phyloP scores from a whole-genome alignment of 2,888 invertebrate species.

The Opisthograptis luteolata region DNA sequence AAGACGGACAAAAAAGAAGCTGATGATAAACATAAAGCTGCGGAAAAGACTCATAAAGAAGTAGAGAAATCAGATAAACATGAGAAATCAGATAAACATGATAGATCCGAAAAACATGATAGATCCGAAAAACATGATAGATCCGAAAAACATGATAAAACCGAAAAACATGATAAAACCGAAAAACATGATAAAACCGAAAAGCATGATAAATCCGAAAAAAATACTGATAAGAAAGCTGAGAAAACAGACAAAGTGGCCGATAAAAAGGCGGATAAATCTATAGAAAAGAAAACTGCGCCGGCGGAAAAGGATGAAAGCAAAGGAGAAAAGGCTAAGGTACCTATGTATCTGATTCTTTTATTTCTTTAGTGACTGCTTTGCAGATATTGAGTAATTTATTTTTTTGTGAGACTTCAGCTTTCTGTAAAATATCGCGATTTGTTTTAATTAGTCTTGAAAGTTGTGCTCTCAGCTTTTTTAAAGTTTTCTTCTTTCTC shows the following conservation, averaged over 20 bases:
- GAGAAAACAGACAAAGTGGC: slow-evolving; percentile 12
- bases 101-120: slow-evolving; percentile 30
- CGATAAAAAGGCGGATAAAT: slow-evolving; percentile 29
- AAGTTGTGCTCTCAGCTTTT: too few species aligned
- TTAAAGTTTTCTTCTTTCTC: too few species aligned
- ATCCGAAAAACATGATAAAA: slow-evolving; percentile 62
- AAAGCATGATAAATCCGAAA: slow-evolving; percentile 17
- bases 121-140: slow-evolving; percentile 46
- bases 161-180: slow-evolving; percentile 55
- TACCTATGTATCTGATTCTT: too few species aligned
- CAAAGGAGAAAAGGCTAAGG: slow-evolving; percentile 64
- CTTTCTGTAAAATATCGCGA: neutral
- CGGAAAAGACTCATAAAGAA: slow-evolving; percentile 41
- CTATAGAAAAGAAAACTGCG: slow-evolving; percentile 34
- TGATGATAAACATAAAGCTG: slow-evolving; percentile 44
- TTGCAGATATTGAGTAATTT: too few species aligned
- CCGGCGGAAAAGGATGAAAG: slow-evolving; percentile 28
- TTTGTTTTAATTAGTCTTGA: neutral
- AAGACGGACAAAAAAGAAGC: slow-evolving; percentile 47
- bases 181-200: slow-evolving; percentile 42
- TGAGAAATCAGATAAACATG: slow-evolving; percentile 35
- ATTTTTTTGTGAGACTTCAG: slow-evolving; percentile 7
- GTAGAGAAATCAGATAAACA: slow-evolving; percentile 39
- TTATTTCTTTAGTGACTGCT: too few species aligned
- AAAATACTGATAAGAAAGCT: slow-evolving; percentile 34